These are phyloP conservation scores for Ciconia nigra DNA, from an alignment of 2,797 vertebrate species.

Conservation along the genomic window DNA sequence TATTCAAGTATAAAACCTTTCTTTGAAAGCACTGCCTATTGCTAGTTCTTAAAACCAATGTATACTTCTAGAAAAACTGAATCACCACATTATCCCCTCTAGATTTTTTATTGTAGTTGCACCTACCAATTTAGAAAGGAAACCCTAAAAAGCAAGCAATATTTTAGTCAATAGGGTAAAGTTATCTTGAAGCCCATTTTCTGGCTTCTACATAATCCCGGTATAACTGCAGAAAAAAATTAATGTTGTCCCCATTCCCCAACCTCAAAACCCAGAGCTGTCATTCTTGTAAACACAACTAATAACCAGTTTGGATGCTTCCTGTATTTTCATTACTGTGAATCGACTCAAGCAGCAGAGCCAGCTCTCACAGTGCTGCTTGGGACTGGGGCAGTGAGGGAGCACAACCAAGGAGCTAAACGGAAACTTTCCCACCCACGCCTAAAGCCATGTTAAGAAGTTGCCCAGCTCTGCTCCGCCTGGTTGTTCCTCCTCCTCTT, in stretches of 20 bases:
- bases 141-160: neutral
- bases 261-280: neutral
- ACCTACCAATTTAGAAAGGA: neutral
- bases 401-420: neutral
- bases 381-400: neutral
- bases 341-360: neutral
- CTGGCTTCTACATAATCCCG: neutral
- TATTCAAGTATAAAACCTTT: neutral
- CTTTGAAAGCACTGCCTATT: neutral
- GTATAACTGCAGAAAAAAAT: neutral
- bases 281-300: neutral
- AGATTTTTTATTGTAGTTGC: neutral
- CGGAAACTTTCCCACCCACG: accelerated
- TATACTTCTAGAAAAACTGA: neutral
- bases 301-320: neutral
- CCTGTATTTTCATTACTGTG: neutral
- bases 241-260: neutral
- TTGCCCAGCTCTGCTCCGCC: neutral
- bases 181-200: neutral
- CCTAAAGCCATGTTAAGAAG: neutral
- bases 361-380: neutral
- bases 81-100: neutral
- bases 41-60: neutral
- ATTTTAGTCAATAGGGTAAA: neutral
- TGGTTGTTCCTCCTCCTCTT: neutral